These are phyloP conservation scores for Euura saliciscinereae DNA, from an alignment of 1,140 invertebrate species.

Conservation along the genomic window DNA sequence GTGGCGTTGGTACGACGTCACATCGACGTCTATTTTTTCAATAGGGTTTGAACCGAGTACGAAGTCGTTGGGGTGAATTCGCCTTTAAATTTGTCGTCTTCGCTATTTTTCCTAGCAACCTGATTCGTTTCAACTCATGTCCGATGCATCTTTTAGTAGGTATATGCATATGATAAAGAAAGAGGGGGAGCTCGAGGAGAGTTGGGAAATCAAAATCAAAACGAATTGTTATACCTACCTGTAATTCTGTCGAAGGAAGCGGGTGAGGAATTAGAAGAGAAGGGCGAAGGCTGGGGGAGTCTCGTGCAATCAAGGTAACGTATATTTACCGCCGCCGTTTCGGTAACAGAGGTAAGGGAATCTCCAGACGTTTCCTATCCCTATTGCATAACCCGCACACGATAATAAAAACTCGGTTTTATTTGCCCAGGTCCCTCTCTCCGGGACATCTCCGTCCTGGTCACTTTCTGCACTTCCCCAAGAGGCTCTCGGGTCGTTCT, in stretches of 20 bases:
- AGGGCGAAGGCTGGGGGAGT: neutral
- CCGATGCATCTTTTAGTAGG: neutral
- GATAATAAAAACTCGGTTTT: conserved; percentile 78
- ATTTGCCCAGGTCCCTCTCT: conserved; percentile 68
- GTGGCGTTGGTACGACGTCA: too few relatives aligned
- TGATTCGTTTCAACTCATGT: neutral
- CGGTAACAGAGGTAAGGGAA: conserved; percentile 76
- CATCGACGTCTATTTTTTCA: too few relatives aligned
- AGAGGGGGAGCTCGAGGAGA: too few relatives aligned
- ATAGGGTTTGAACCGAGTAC: neutral
- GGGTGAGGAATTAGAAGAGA: too few relatives aligned
- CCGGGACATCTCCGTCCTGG: conserved; percentile 25
- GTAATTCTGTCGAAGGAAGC: too few relatives aligned
- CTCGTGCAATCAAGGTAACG: neutral
- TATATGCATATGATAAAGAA: too few relatives aligned
- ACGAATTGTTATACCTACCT: too few relatives aligned
- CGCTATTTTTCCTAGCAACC: neutral
- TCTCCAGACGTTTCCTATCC: conserved; percentile 78
- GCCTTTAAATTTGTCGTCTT: neutral
- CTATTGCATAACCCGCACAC: conserved; percentile 77
- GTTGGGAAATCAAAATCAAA: too few relatives aligned
- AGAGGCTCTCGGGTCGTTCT: neutral
- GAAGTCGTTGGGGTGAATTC: neutral
- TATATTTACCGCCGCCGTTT: conserved; percentile 64
- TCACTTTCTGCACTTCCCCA: neutral